Evolutionary conservation across 2,113 vertebrate species (phyloP), one percentile per base, ranked within the genome.

Genomic region (Struthio camelus): DNA sequence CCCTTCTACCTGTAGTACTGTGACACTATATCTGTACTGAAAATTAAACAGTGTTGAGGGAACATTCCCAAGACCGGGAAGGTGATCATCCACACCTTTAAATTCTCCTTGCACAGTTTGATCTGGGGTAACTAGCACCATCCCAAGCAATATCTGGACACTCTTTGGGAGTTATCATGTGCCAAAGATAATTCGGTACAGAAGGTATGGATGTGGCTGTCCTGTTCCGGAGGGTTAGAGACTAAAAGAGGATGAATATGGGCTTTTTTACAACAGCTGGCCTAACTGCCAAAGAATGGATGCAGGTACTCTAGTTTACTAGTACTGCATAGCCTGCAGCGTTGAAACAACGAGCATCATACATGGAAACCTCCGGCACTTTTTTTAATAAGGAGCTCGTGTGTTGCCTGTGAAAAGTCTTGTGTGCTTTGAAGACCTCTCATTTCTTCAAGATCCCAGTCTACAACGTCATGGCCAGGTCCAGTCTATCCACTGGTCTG

Each of bases 391-490:
- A 8, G 10, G 30, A 79, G 9, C 5, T 92, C 9, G 34, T 34
- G 0, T 11, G 40, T 38, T 40, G 22, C 22, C 10, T 85, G 8
- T 34, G 38, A 13, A 24, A n/a, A 53, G 4, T 23, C 28, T 23
- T 0, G 40, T 27, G 2, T 38, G 51, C 38, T 36, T 56, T 44
- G 28, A 72, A 56, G 16, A 23, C 7, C 6, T 61, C 16, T 13
- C 9, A 38, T 6, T 76, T 81, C 44, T 28, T 64, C 30, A 79
- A 75, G 8, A 51, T 28, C 6, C 4, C 19, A 36, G 12, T 6
- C 24, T 27, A 80, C 18, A 66, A 14, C 16, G 25, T 1, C 15
- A 15, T 0, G 1, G 42, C 25, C 72, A 50, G 5, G 1, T 13
- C 51, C 46, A 25, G 17, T 10, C 42, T 34, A 59, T 32, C 56